These are phyloP conservation scores for Monomorium pharaonis DNA, from an alignment of 1,140 invertebrate species.

Conservation along the genomic window DNA sequence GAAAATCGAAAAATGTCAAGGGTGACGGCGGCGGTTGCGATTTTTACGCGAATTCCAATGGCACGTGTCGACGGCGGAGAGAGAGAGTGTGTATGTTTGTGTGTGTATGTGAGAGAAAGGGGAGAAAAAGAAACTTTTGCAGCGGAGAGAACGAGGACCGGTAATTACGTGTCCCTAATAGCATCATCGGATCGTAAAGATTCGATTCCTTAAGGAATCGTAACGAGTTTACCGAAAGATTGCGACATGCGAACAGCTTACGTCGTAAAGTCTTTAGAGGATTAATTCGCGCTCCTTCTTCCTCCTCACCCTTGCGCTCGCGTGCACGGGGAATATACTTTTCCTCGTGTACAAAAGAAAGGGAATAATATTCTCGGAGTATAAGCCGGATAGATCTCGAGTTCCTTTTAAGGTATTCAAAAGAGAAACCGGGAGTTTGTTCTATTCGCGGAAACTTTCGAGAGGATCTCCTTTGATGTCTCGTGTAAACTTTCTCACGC, in stretches of 20 bases:
- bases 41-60: neutral
- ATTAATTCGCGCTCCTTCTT: neutral
- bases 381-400: neutral
- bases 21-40: neutral
- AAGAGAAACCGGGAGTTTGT: neutral
- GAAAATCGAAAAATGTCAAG: conserved; percentile 30
- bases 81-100: no score
- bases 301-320: no score
- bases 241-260: conserved; percentile 1
- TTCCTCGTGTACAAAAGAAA: neutral
- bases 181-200: neutral
- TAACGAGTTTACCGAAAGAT: conserved; percentile 5
- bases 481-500: neutral
- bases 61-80: neutral
- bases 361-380: neutral
- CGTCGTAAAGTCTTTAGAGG: neutral
- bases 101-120: no score
- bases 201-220: neutral
- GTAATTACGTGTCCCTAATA: neutral
- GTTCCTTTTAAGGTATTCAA: neutral
- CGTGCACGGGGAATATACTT: no score
- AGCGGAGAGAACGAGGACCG: neutral
- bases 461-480: neutral
- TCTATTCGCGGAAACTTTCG: conserved; percentile 21
- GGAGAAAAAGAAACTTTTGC: neutral